Evolutionary conservation across 2,888 invertebrate genomes (phyloP), one percentile per base, ranked within the genome.

Genomic region (Cordilura impudica): DNA sequence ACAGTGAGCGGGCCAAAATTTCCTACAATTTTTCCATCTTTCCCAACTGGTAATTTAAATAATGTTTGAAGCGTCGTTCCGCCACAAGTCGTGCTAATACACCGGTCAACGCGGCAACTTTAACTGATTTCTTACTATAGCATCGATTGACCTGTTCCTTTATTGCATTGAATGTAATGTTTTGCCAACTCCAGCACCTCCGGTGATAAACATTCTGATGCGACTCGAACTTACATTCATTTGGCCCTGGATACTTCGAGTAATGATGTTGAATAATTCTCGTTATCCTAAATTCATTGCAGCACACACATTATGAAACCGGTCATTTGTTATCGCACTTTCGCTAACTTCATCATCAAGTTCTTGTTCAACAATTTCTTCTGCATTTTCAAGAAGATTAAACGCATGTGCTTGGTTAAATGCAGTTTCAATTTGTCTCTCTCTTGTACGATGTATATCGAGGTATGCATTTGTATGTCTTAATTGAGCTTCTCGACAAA

Each of bases 201-300:
- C 56, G 16, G 56, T 56, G 26, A 29, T 29, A 56, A 56, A 56
- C 23, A 56, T 56, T 56, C 56, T 23, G 51, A n/a, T n/a, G n/a
- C n/a, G n/a, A n/a, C n/a, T n/a, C n/a, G n/a, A n/a, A 19, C 51
- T 19, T 51, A 6, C 5, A 51, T 56, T 56, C n/a, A 56, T 29
- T 56, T 29, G 56, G 29, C 12, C 29, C n/a, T 23, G 56, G 56
- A 26, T 26, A 56, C 29, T 16, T 56, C 56, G 31, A 26, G 26
- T 56, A 56, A 56, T 56, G 29, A 4, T 23, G 56, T 29, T 29
- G 56, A 56, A 56, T 26, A 56, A 26, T 56, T 56, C 29, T 56
- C 29, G 29, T 29, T 29, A 26, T 8, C 29, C 14, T 56, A 29
- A 56, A 56, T 56, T 56, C 23, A 56, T 56, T 56, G 56, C 56